Conservation (phyloP, 1,140 invertebrate species). For the Neotoxoptera formosana region DNA sequence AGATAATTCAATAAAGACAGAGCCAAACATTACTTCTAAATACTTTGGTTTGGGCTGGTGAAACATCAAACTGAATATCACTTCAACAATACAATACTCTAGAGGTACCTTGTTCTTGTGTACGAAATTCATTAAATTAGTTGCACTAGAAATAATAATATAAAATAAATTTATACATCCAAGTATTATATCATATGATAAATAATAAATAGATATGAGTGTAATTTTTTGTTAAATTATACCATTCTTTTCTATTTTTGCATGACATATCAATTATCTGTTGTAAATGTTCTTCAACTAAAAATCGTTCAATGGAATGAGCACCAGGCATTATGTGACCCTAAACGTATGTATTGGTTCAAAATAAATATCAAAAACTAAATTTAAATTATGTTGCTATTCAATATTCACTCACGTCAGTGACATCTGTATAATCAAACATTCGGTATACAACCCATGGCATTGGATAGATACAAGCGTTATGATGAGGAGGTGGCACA, state of each 20-base stretch:
- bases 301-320: conserved; percentile 96
- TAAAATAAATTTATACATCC: not conserved
- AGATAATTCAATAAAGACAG: conserved; percentile 95
- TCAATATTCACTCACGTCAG: conserved; percentile 71
- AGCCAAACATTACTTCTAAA: conserved; percentile 94
- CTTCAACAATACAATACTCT: conserved; percentile 98
- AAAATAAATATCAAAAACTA: conserved; percentile 23
- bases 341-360: conserved; percentile 59
- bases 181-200: not conserved
- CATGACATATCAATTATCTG: conserved; percentile 92
- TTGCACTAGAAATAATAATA: conserved; percentile 71
- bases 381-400: conserved; percentile 6
- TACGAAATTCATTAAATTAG: conserved; percentile 88
- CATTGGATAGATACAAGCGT: conserved; percentile 87
- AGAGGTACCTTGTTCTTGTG: conserved; percentile 94
- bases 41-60: conserved; percentile 87
- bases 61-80: conserved; percentile 94
- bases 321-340: conserved; percentile 87
- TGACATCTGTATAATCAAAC: conserved; percentile 99
- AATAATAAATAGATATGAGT: not conserved
- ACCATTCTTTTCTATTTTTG: conserved; percentile 93
- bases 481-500: conserved; percentile 89
- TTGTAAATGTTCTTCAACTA: conserved; percentile 96
- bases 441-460: conserved; percentile 90
- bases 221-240: conserved; percentile 61